phyloP scores from a whole-genome alignment of 2,797 vertebrate species.

The Rhadinocentrus ornatus region DNA sequence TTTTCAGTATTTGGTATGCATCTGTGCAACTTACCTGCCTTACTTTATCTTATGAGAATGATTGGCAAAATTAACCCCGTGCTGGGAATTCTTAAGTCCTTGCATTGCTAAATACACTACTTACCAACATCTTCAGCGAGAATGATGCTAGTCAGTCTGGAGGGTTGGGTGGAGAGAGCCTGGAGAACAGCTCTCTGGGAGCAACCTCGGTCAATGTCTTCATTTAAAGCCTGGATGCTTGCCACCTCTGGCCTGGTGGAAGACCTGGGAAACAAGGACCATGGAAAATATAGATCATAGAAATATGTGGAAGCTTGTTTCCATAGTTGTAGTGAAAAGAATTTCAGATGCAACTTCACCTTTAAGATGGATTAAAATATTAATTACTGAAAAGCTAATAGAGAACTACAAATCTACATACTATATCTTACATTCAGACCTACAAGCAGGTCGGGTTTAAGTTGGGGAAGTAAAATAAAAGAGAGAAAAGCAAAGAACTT shows the following conservation, averaged over 20 bases:
- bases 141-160: conserved; percentile 92
- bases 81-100: neutral
- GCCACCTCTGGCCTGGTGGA: conserved; percentile 95
- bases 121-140: conserved; percentile 94
- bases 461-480: neutral
- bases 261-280: conserved; percentile 78
- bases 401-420: neutral
- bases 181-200: conserved; percentile 91
- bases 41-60: neutral
- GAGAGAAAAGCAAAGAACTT: neutral
- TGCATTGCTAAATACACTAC: conserved; percentile 14
- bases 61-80: neutral
- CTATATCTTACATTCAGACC: neutral
- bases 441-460: neutral
- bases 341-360: too few relatives aligned
- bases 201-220: conserved; percentile 82
- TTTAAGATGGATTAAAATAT: neutral
- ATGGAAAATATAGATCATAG: neutral
- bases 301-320: neutral
- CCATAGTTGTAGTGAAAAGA: neutral
- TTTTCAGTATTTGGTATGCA: neutral
- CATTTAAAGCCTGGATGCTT: conserved; percentile 86
- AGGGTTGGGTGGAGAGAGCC: conserved; percentile 88
- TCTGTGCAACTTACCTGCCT: neutral
- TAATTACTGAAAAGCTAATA: neutral